phyloP scores from a whole-genome alignment of 2,888 invertebrate species.

The Acrocyrtus sp. region DNA sequence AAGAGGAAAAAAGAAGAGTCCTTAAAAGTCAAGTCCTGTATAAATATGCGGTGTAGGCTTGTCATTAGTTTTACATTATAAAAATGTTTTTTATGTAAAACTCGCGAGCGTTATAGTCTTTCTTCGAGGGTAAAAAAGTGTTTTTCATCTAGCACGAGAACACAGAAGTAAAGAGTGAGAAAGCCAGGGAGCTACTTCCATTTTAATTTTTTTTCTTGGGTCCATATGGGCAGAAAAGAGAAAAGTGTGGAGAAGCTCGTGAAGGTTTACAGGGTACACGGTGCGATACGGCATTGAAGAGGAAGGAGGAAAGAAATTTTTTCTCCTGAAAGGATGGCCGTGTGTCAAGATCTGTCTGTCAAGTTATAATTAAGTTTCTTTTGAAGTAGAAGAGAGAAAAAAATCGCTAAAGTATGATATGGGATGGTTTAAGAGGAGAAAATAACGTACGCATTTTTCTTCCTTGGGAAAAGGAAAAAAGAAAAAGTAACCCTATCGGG shows the following conservation, averaged over 20 bases:
- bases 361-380: constrained; percentile 39
- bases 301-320: constrained; percentile 29
- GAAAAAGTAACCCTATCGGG: not conserved
- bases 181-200: not conserved
- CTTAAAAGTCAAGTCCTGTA: constrained; percentile 11
- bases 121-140: too few species aligned
- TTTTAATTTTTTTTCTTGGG: not conserved
- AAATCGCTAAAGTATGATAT: too few species aligned
- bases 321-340: constrained; percentile 20
- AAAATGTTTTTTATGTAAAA: constrained; percentile 9
- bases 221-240: constrained; percentile 18
- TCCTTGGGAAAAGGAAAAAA: too few species aligned
- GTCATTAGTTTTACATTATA: not conserved
- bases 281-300: constrained; percentile 28
- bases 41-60: not conserved
- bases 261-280: not conserved
- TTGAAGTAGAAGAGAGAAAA: constrained; percentile 11
- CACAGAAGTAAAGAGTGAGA: not conserved
- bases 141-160: too few species aligned
- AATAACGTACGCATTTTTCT: too few species aligned
- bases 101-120: too few species aligned
- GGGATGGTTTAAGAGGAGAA: too few species aligned
- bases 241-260: not conserved
- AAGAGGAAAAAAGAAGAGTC: constrained; percentile 10
- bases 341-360: constrained; percentile 38